These are phyloP conservation scores for Phaethornis superciliosus DNA, from an alignment of 2,113 vertebrate genomes.

Conservation along the genomic window DNA sequence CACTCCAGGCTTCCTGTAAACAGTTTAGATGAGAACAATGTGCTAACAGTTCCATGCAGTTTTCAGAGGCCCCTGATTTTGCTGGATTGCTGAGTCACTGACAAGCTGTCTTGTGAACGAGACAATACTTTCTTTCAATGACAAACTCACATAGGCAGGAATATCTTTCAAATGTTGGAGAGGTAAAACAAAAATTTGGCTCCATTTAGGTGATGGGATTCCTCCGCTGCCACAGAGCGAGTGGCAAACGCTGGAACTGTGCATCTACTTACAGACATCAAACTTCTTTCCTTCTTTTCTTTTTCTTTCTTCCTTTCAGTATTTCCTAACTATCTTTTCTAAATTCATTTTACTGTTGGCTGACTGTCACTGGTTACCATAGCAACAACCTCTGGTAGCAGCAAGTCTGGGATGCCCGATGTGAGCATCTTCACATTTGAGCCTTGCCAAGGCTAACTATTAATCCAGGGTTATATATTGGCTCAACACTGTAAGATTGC, in stretches of 20 bases:
- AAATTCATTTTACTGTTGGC: conserved; percentile 41
- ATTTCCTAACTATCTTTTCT: conserved; percentile 44
- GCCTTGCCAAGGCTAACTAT: conserved; percentile 56
- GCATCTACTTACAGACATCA: background rate
- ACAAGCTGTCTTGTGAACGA: background rate
- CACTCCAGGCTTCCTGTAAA: conserved; percentile 40
- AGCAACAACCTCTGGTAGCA: conserved; percentile 64
- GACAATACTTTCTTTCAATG: conserved; percentile 40
- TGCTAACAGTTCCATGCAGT: background rate
- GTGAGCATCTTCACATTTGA: conserved; percentile 59
- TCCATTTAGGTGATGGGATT: background rate
- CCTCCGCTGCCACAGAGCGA: background rate
- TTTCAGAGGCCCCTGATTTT: conserved; percentile 37
- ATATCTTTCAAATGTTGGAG: background rate
- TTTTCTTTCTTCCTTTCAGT: conserved; percentile 27
- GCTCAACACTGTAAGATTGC: conserved; percentile 41
- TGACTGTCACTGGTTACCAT: conserved; percentile 61
- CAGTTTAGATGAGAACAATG: conserved; percentile 40
- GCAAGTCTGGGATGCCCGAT: conserved; percentile 43
- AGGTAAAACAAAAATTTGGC: background rate
- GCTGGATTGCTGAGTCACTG: conserved; percentile 33
- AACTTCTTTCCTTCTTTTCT: conserved; percentile 14
- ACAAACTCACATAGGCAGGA: background rate
- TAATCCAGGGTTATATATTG: conserved; percentile 49
- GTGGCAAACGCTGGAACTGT: background rate